Conservation (phyloP, 2,113 vertebrate genomes). For the Euleptes europaea region DNA sequence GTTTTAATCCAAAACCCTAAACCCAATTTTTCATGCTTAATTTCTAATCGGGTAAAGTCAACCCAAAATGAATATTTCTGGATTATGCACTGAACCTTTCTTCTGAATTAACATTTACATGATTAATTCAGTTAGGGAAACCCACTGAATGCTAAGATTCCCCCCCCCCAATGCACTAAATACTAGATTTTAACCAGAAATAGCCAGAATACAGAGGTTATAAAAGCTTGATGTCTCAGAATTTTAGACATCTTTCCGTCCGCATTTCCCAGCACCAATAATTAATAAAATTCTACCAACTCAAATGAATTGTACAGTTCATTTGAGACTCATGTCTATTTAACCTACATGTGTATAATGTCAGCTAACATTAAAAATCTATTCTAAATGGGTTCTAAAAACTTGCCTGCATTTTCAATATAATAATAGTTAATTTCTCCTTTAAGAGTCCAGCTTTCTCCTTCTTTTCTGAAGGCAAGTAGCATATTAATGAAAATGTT, state of each 20-base stretch:
- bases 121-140: not conserved
- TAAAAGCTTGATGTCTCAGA: not conserved
- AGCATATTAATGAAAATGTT: not conserved
- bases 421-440: no score
- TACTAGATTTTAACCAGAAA: not conserved
- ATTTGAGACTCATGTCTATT: not conserved
- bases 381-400: not conserved
- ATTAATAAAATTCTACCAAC: not conserved
- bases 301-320: not conserved
- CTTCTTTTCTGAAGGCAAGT: not conserved
- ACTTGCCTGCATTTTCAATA: not conserved
- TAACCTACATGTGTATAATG: not conserved
- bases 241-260: not conserved
- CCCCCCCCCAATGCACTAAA: not conserved
- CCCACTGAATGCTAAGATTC: not conserved
- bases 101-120: not conserved
- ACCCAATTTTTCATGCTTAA: not conserved
- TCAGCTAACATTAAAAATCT: not conserved
- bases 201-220: not conserved
- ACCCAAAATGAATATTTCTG: not conserved
- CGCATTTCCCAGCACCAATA: not conserved
- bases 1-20: not conserved
- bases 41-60: not conserved
- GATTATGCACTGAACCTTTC: not conserved
- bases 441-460: no score